These are phyloP conservation scores for Falco peregrinus DNA, from an alignment of 2,797 vertebrate species.

Conservation along the genomic window DNA sequence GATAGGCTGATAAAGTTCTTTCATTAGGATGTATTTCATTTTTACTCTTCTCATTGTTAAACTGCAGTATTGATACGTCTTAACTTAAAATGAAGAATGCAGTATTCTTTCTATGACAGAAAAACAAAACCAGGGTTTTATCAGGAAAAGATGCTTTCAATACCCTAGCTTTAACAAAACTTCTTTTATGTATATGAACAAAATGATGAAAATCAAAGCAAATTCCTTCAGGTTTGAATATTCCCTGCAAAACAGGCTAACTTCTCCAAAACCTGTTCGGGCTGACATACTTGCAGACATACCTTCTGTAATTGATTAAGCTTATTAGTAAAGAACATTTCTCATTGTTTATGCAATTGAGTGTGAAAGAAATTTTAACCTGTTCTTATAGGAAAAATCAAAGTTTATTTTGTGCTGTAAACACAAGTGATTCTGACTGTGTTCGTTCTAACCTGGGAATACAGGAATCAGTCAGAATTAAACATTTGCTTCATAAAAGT, in stretches of 20 bases:
- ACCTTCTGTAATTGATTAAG: conserved; percentile 34
- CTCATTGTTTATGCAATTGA: conserved; percentile 11
- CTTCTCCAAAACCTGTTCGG: background rate
- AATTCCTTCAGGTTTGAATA: background rate
- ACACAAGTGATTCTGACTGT: background rate
- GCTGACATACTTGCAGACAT: background rate
- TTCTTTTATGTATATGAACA: background rate
- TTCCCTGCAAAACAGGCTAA: background rate
- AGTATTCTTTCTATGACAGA: background rate
- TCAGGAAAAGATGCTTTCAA: background rate
- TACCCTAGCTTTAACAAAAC: background rate
- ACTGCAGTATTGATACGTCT: background rate
- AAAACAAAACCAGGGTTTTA: background rate
- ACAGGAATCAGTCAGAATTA: background rate
- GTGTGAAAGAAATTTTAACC: conserved; percentile 29
- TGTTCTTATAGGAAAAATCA: background rate
- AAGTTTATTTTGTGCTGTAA: background rate
- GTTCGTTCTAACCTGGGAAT: background rate
- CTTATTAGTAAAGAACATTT: conserved; percentile 36
- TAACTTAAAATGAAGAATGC: background rate
- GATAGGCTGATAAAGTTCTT: background rate
- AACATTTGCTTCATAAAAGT: background rate
- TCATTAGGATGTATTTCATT: background rate
- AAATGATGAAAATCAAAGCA: background rate
- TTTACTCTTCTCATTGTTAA: background rate